Evolutionary conservation across 2,888 invertebrate species (phyloP).

Genomic region (Scaptodrosophila latifasciaeformis): DNA sequence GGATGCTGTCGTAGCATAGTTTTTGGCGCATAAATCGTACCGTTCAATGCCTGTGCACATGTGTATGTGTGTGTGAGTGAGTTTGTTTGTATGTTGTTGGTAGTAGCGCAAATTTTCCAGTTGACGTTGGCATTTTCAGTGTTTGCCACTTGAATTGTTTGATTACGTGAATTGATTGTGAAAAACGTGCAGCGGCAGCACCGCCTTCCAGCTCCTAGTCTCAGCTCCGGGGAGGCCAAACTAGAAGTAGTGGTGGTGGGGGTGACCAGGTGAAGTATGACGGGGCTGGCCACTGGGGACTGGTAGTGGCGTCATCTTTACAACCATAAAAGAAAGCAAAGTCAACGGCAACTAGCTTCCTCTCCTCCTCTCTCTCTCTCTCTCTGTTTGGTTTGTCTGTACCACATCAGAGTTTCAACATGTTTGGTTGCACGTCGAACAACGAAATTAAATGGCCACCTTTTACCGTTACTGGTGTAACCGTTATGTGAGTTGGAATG

Average conservation of each 20-base stretch:
- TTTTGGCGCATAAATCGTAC: conserved; percentile 71
- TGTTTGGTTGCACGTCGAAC: conserved; percentile 45
- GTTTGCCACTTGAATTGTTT: conserved; percentile 74
- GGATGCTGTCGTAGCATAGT: conserved; percentile 70
- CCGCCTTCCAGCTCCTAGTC: conserved; percentile 6
- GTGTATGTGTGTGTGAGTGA: conserved; percentile 6
- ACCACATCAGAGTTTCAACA: conserved; percentile 17
- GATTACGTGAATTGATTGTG: conserved; percentile 72
- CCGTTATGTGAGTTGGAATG: conserved; percentile 23
- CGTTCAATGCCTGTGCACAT: conserved; percentile 57
- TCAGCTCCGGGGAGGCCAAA: no score
- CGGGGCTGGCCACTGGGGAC: neutral
- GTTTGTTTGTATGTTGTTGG: conserved; percentile 28
- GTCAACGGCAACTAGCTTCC: conserved; percentile 29
- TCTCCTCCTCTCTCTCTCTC: conserved; percentile 5
- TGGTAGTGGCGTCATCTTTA: conserved; percentile 31
- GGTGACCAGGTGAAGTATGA: no score
- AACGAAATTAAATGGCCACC: conserved; percentile 57
- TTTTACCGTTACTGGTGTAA: conserved; percentile 36
- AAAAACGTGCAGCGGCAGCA: conserved; percentile 65
- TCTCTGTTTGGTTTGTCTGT: conserved; percentile 21
- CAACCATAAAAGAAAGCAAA: conserved; percentile 31
- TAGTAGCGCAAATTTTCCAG: conserved; percentile 66
- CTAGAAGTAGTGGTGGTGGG: no score
- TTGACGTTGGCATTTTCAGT: conserved; percentile 73